Evolutionary conservation across 1,140 invertebrate genomes (phyloP).

Genomic region (Aradophagus sp.): DNA sequence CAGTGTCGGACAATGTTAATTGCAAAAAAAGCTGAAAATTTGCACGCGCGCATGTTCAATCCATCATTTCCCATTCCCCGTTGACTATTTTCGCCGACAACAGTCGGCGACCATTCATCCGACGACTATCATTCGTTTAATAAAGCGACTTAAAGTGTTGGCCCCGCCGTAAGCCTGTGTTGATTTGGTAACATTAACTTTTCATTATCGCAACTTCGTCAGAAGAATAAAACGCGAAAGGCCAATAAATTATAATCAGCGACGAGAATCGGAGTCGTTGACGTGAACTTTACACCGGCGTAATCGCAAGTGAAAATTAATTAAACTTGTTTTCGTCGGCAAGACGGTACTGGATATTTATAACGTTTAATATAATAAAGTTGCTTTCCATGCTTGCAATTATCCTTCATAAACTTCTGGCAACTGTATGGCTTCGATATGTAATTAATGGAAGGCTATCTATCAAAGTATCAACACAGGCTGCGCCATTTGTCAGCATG

Average conservation of each 20-base stretch:
- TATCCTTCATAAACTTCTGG: conserved; percentile 33
- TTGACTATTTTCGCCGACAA: no score
- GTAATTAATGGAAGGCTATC: conserved; percentile 51
- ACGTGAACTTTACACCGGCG: neutral
- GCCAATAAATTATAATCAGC: neutral
- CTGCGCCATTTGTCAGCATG: conserved; percentile 45
- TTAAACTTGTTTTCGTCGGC: conserved; percentile 15
- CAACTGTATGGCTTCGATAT: conserved; percentile 19
- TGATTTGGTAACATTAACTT: no score
- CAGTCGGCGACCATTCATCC: no score
- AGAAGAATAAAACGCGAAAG: no score
- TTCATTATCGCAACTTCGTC: no score
- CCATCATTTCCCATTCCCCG: no score
- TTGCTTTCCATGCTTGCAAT: conserved; percentile 19
- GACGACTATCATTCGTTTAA: no score
- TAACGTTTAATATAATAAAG: conserved; percentile 13
- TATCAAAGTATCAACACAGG: conserved; percentile 43
- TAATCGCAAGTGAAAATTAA: conserved; percentile 17
- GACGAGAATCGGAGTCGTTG: neutral
- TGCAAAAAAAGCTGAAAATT: no score
- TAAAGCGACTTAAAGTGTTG: no score
- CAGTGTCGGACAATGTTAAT: no score
- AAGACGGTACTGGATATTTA: conserved; percentile 10
- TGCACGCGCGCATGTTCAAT: no score
- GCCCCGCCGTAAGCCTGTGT: no score